Evolutionary conservation across 1,140 invertebrate species (phyloP).

Genomic region (Ceratitis capitata): DNA sequence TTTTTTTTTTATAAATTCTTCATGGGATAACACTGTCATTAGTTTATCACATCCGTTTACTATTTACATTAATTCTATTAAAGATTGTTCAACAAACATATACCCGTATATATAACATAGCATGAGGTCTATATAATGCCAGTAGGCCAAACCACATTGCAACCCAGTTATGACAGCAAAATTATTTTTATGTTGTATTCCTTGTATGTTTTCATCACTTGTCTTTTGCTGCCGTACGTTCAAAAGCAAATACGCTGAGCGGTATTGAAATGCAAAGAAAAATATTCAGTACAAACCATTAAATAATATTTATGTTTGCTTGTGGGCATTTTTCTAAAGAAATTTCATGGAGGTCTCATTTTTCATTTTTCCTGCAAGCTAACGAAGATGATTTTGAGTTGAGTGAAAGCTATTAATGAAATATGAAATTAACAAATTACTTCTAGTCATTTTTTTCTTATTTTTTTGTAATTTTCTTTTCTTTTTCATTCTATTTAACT

Average conservation of each 20-base stretch:
- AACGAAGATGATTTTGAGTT: background rate
- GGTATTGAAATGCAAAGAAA: background rate
- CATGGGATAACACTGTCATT: too few species aligned
- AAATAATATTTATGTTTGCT: background rate
- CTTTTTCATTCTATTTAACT: too few species aligned
- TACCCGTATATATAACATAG: background rate
- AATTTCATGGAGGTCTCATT: background rate
- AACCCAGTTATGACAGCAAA: background rate
- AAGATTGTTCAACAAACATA: too few species aligned
- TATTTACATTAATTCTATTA: too few species aligned
- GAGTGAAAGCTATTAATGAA: conserved; percentile 9
- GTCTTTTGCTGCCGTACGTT: background rate
- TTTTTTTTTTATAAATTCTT: too few species aligned
- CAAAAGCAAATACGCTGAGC: too few species aligned
- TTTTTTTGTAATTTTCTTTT: too few species aligned
- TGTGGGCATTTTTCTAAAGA: background rate
- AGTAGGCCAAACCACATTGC: conserved; percentile 9
- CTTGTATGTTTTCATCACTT: background rate
- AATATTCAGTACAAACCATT: background rate
- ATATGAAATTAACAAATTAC: background rate
- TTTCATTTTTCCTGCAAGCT: background rate
- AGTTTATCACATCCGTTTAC: too few species aligned
- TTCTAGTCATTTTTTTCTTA: background rate
- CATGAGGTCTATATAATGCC: background rate
- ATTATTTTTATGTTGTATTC: background rate